A percentile compares a stretch with the other conserved stretches of the same genome.
Conservation (phyloP, 92 coral and sea anemone genomes). For the Siderastrea siderea region DNA sequence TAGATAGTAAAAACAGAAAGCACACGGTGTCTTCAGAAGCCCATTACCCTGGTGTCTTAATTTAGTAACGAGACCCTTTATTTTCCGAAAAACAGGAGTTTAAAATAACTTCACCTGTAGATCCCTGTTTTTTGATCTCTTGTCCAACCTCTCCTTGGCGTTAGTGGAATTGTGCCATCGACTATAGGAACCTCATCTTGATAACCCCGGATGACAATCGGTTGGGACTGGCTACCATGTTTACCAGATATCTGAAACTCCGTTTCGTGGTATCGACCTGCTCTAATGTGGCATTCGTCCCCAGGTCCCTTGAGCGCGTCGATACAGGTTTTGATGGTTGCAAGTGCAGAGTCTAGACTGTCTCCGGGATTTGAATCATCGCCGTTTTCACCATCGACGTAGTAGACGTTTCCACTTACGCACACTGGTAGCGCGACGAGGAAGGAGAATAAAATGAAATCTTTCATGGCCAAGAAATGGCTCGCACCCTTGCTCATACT, state of each 20-base stretch:
- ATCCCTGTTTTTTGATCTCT: neutral
- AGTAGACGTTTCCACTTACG: slow-evolving; percentile 18
- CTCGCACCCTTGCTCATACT: too few relatives aligned
- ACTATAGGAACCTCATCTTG: slow-evolving; percentile 74
- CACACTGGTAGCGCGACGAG: neutral
- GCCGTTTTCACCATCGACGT: slow-evolving; percentile 39
- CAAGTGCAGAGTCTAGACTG: slow-evolving; percentile 29
- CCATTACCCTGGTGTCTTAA: too few relatives aligned
- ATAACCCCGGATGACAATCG: slow-evolving; percentile 79
- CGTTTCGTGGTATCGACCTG: slow-evolving; percentile 75
- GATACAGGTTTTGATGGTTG: slow-evolving; percentile 60
- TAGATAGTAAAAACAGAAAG: too few relatives aligned
- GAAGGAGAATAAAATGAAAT: neutral
- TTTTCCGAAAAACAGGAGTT: neutral
- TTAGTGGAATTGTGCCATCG: slow-evolving; percentile 79
- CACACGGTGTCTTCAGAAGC: too few relatives aligned
- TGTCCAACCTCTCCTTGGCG: slow-evolving; percentile 2
- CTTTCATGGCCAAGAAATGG: neutral
- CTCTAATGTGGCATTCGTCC: slow-evolving; percentile 75
- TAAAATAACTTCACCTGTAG: neutral
- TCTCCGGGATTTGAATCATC: slow-evolving; percentile 39
- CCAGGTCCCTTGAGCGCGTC: slow-evolving; percentile 50
- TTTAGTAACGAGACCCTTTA: too few relatives aligned
- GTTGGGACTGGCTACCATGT: slow-evolving; percentile 52
- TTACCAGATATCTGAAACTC: slow-evolving; percentile 70